Evolutionary conservation across 2,888 invertebrate genomes (phyloP), one percentile per base, ranked within the genome.

Genomic region (Ophraella communa): DNA sequence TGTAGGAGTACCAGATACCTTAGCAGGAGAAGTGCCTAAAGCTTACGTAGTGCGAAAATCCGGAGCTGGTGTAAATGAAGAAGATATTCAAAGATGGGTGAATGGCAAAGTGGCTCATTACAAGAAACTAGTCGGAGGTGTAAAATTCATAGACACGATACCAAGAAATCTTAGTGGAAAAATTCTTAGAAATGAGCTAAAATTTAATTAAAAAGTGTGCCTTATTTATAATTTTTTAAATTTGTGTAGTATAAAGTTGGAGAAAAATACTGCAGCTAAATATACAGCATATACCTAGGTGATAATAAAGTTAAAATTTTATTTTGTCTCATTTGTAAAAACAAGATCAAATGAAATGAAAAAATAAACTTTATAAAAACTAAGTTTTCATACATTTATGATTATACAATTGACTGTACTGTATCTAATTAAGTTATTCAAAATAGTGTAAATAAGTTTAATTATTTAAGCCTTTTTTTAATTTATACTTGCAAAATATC

Each of bases 141-240:
- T 93, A 2, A 83, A 85, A 51, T 90, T 93, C 77, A 81, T 92
- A 20, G 86, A 89, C 1, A 73, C 84, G 1, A 90, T 93, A 73
- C 93, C 93, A 0, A 88, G 92, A 78, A 91, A 91, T 73, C 87
- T 87, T 0, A 87, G 91, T 2, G 93, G 93, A 3, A 93, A 93
- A 82, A 91, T 93, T 45, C 80, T 92, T 76, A 85, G 92, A 69
- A 88, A 89, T 68, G 87, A 89, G 81, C 83, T 91, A 10, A 88
- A 86, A 83, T 66, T 80, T 54, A 70, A 71, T n/a, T n/a, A n/a
- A n/a, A n/a, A n/a, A n/a, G n/a, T n/a, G n/a, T n/a, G n/a, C n/a
- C 20, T 51, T 8, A 39, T 17, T 4, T n/a, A 14, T 11, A n/a
- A 4, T n/a, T 14, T 39, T 39, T 14, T 39, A 39, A 17, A n/a